Evolutionary conservation across 2,888 invertebrate genomes (phyloP).

Genomic region (Phalangium opilio): DNA sequence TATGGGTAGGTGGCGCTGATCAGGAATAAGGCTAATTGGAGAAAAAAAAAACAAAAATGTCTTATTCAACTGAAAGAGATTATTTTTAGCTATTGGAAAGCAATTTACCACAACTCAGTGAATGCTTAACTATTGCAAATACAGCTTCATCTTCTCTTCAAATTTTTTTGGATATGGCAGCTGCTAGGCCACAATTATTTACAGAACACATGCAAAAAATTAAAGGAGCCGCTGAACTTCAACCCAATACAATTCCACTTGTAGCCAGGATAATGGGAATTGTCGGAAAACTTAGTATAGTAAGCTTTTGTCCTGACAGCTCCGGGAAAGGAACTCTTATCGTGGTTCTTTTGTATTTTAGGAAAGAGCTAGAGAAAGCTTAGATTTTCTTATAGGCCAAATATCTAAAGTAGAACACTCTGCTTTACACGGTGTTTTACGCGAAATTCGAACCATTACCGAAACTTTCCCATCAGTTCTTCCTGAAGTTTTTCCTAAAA

Average conservation of each 20-base stretch:
- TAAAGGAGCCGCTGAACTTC: slow-evolving; percentile 30
- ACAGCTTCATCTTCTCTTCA: slow-evolving; percentile 49
- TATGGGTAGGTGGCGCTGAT: too few species aligned
- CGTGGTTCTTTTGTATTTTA: slow-evolving; percentile 26
- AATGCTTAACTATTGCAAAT: slow-evolving; percentile 48
- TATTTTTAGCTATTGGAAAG: slow-evolving; percentile 51
- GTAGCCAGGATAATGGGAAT: slow-evolving; percentile 31
- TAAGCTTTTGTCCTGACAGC: slow-evolving; percentile 15
- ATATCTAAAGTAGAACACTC: slow-evolving; percentile 53
- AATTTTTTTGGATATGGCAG: slow-evolving; percentile 58
- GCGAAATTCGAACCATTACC: slow-evolving; percentile 64
- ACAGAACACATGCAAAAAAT: slow-evolving; percentile 53
- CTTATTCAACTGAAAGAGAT: background rate
- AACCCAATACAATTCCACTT: slow-evolving; percentile 25
- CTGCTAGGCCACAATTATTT: slow-evolving; percentile 50
- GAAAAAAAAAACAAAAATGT: background rate
- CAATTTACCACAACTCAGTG: slow-evolving; percentile 63
- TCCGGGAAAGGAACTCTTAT: too few species aligned
- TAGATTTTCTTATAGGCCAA: slow-evolving; percentile 63
- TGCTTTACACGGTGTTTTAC: slow-evolving; percentile 55
- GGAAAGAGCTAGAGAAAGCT: slow-evolving; percentile 63
- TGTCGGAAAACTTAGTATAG: slow-evolving; percentile 31
- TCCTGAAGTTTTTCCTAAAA: slow-evolving; percentile 39
- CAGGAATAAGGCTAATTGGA: too few species aligned
- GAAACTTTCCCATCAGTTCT: slow-evolving; percentile 64